Conservation (phyloP, 2,113 vertebrate species). For the Casuarius casuarius region DNA sequence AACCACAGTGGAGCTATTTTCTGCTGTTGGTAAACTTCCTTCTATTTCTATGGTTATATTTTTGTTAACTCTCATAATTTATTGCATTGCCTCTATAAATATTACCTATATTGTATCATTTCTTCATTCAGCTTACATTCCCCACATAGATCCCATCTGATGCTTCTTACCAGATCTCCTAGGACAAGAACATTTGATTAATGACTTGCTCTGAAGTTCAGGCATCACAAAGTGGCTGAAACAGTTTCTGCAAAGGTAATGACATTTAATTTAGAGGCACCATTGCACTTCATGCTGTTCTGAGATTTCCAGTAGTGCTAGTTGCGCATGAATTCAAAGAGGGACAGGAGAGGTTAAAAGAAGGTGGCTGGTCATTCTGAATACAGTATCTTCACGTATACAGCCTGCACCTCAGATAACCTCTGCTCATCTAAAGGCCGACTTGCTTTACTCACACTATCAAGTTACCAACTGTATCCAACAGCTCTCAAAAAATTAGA, state of each 20-base stretch:
- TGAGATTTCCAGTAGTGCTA: background rate
- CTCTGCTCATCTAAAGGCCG: background rate
- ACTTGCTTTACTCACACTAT: background rate
- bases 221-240: background rate
- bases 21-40: background rate
- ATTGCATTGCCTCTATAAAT: background rate
- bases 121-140: background rate
- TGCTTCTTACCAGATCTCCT: background rate
- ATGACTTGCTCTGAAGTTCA: background rate
- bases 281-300: background rate
- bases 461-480: background rate
- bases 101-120: rapidly evolving
- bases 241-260: background rate
- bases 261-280: background rate
- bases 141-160: background rate
- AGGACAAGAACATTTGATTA: background rate
- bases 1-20: background rate
- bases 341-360: background rate
- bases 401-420: background rate
- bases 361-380: background rate
- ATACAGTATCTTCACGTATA: background rate
- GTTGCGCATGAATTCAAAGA: background rate
- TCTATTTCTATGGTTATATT: background rate
- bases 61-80: background rate
- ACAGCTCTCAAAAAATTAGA: background rate